A percentile compares a stretch with the other conserved stretches of the same genome.
Evolutionary conservation across 2,888 invertebrate species (phyloP).

Genomic region (Acrocyrtus sp.): DNA sequence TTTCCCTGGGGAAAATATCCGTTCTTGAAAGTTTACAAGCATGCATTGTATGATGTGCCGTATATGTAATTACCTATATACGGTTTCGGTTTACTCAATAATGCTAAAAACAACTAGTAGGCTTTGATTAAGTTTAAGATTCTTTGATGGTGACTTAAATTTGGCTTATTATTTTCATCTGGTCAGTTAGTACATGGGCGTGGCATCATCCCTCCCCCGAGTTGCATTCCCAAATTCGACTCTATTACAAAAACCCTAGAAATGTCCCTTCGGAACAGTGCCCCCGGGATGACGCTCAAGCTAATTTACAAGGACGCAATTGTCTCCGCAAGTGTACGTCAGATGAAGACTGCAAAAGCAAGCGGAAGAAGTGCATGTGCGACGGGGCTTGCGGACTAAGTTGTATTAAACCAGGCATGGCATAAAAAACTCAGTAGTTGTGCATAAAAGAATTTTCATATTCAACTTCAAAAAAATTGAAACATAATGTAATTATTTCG

Average conservation of each 20-base stretch:
- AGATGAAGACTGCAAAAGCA: slow-evolving; percentile 96
- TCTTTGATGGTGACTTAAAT: not conserved
- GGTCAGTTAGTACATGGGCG: slow-evolving; percentile 41
- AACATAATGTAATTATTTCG: not conserved
- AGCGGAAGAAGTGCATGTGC: slow-evolving; percentile 95
- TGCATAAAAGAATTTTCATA: too few relatives aligned
- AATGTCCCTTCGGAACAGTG: slow-evolving; percentile 83
- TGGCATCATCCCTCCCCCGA: slow-evolving; percentile 42
- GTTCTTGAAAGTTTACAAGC: too few relatives aligned
- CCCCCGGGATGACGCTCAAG: slow-evolving; percentile 87
- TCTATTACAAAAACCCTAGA: slow-evolving; percentile 57
- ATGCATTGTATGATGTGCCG: too few relatives aligned
- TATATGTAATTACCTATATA: too few relatives aligned
- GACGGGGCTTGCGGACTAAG: slow-evolving; percentile 78
- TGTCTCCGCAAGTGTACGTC: slow-evolving; percentile 92
- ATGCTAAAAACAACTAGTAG: too few relatives aligned
- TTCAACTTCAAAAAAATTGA: slow-evolving; percentile 1
- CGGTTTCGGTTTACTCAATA: too few relatives aligned
- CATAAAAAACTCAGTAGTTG: too few relatives aligned
- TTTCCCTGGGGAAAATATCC: too few relatives aligned
- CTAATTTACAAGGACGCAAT: slow-evolving; percentile 82
- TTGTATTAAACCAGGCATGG: slow-evolving; percentile 97
- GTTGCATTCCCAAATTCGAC: slow-evolving; percentile 39
- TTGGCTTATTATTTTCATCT: not conserved
- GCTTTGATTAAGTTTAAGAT: too few relatives aligned